A percentile compares a stretch with the other conserved stretches of the same genome.
phyloP scores from a whole-genome alignment of 2,888 invertebrate genomes.

The Brassicogethes aeneus region DNA sequence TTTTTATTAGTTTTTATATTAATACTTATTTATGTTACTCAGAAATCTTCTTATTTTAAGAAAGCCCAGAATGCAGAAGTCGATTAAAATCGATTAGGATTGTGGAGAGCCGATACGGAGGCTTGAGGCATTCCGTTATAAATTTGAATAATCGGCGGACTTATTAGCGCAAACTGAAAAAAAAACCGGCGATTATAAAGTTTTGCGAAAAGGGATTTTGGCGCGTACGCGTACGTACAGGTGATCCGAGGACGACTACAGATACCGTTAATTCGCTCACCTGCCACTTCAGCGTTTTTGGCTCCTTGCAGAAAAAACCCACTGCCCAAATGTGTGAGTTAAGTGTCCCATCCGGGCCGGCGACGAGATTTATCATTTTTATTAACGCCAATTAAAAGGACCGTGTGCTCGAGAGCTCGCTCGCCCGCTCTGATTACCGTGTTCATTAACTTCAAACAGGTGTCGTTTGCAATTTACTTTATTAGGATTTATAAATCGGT shows the following conservation, averaged over 20 bases:
- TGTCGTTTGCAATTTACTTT: too few relatives aligned
- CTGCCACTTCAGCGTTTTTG: conserved; percentile 11
- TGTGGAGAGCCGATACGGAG: too few relatives aligned
- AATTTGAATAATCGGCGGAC: background rate
- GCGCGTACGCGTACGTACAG: conserved; percentile 7
- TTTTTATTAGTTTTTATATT: too few relatives aligned
- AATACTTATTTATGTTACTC: too few relatives aligned
- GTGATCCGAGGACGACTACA: conserved; percentile 11
- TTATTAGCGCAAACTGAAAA: background rate
- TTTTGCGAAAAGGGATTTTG: background rate
- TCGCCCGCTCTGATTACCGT: too few relatives aligned
- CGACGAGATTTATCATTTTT: background rate
- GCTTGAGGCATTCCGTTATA: conserved; percentile 1
- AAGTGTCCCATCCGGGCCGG: background rate
- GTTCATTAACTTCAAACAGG: too few relatives aligned
- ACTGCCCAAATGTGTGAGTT: background rate
- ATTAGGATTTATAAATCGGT: too few relatives aligned
- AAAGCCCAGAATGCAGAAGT: too few relatives aligned
- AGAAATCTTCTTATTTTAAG: too few relatives aligned
- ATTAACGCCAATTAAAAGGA: background rate
- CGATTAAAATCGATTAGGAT: too few relatives aligned
- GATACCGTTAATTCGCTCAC: conserved; percentile 13
- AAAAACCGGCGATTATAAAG: background rate
- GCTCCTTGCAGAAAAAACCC: conserved; percentile 13
- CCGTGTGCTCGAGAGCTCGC: too few relatives aligned